Evolutionary conservation across 2,888 invertebrate genomes (phyloP), one percentile per base, ranked within the genome.

Genomic region (Prosapia bicincta): DNA sequence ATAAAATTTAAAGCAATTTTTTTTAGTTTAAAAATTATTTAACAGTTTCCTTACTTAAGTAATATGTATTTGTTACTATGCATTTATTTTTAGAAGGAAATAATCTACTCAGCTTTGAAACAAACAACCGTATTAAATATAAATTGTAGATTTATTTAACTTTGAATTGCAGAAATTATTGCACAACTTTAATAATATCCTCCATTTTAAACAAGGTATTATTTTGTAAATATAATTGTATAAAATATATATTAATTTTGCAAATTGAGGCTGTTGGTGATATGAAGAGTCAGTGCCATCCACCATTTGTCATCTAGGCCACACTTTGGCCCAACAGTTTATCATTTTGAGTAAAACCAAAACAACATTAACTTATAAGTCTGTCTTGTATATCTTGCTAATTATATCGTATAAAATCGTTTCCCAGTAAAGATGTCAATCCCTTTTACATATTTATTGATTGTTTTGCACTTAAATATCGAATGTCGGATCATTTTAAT

Each of bases 141-240:
- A 54, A 54, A 54, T 20, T 54, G 20, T 54, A 54, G 54, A 54
- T 54, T 54, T 54, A 54, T 54, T 54, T 54, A 38, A 28, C 3
- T 28, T 28, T 28, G 15, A 54, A 54, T 54, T 54, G 54, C 54
- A 54, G 54, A 54, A 54, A 54, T 54, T 54, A 54, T 54, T 54
- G 54, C 54, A 54, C 54, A 54, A 54, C 54, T 54, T 54, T 54
- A 54, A 54, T 54, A 54, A 54, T 54, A 54, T 54, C 54, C 54
- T 54, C 54, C 54, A 54, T 54, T 54, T 54, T 54, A 54, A 54
- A 54, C n/a, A 20, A 20, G 54, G 54, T 54, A 54, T 54, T 54
- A 54, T 54, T 54, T 54, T 54, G 54, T 54, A 54, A 54, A 54
- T 54, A 54, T 54, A 54, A 54, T 54, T 54, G 54, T 54, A 54